Evolutionary conservation across 2,113 vertebrate genomes (phyloP).

Genomic region (Bungarus multicinctus): DNA sequence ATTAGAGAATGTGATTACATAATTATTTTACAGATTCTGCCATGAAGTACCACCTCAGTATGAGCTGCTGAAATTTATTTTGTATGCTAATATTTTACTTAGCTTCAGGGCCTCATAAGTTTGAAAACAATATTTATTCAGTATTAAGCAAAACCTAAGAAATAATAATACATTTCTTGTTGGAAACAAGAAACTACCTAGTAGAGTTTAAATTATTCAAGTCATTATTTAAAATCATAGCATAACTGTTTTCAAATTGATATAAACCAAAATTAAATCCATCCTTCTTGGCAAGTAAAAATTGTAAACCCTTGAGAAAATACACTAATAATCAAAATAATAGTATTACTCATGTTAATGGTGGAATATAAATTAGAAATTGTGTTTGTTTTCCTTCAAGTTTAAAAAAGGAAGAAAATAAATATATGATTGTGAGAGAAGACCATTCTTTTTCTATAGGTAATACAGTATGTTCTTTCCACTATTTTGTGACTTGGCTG

Average conservation of each 20-base stretch:
- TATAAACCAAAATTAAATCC: slow-evolving; percentile 11
- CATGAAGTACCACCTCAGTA: not conserved
- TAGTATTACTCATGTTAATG: not conserved
- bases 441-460: not conserved
- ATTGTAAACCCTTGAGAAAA: not conserved
- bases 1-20: not conserved
- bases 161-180: rapidly evolving
- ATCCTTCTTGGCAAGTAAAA: not conserved
- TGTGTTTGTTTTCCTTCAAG: slow-evolving; percentile 30
- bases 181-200: not conserved
- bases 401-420: not conserved
- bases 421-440: not conserved
- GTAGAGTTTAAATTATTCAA: not conserved
- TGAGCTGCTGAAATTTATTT: not conserved
- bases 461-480: not conserved
- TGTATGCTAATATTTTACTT: not conserved
- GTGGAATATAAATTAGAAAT: not conserved
- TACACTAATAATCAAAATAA: not conserved
- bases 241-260: not conserved
- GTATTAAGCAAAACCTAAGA: not conserved
- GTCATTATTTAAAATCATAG: not conserved
- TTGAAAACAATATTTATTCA: not conserved
- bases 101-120: not conserved
- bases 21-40: not conserved
- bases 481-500: not conserved